A percentile compares a stretch with the other conserved stretches of the same genome.
phyloP scores from a whole-genome alignment of 2,888 invertebrate genomes.

The Patella depressa region DNA sequence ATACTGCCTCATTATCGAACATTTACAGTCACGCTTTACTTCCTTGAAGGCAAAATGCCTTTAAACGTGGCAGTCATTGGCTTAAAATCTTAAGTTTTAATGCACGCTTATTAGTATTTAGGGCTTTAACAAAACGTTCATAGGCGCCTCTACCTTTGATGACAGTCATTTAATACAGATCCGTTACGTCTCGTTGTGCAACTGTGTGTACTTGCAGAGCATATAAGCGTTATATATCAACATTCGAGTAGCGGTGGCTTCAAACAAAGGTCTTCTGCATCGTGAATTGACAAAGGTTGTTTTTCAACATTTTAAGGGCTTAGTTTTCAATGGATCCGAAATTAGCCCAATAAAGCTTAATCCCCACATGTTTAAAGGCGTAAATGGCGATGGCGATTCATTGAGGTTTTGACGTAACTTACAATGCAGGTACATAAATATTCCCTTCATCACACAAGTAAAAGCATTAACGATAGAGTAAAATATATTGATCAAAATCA shows the following conservation, averaged over 20 bases:
- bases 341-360: constrained; percentile 7
- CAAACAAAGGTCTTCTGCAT: not conserved
- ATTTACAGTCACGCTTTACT: not conserved
- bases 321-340: not conserved
- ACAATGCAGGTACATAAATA: not conserved
- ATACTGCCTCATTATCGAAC: not conserved
- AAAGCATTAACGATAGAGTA: too few relatives aligned
- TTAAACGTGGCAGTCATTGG: too few relatives aligned
- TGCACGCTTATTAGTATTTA: not conserved
- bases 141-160: not conserved
- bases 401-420: not conserved
- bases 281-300: not conserved
- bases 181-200: constrained; percentile 1
- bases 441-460: too few relatives aligned
- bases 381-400: not conserved
- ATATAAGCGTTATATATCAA: not conserved
- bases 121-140: not conserved
- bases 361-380: not conserved
- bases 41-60: too few relatives aligned
- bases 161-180: not conserved
- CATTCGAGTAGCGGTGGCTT: not conserved
- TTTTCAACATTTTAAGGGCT: too few relatives aligned
- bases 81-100: too few relatives aligned
- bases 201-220: not conserved
- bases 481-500: too few relatives aligned